phyloP scores from a whole-genome alignment of 1,140 invertebrate species.

The Nomia melanderi region DNA sequence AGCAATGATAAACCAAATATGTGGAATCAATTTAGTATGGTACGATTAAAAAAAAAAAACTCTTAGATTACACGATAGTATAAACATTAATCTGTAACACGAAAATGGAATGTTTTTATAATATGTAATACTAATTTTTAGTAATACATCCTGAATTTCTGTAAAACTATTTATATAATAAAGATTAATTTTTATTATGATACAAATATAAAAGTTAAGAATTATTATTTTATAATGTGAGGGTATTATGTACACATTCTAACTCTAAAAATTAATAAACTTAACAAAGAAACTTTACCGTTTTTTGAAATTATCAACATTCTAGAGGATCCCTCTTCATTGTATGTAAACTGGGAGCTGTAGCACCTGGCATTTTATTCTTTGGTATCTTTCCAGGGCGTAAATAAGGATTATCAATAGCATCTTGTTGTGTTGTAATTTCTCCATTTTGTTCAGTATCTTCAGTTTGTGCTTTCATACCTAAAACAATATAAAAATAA shows the following conservation, averaged over 20 bases:
- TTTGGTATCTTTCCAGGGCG: conserved; percentile 89
- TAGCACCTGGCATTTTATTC: conserved; percentile 68
- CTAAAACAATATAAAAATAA: conserved; percentile 43
- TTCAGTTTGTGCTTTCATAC: conserved; percentile 60
- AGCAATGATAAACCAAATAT: conserved; percentile 46
- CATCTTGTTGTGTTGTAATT: conserved; percentile 80
- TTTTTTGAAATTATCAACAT: not conserved
- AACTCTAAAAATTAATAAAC: conserved; percentile 34
- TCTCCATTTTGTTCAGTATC: conserved; percentile 80
- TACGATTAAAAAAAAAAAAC: conserved; percentile 4
- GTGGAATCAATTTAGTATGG: conserved; percentile 33
- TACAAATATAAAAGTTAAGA: conserved; percentile 37
- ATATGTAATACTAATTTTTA: conserved; percentile 38
- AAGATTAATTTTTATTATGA: conserved; percentile 52
- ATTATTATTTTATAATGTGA: conserved; percentile 24
- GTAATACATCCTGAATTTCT: conserved; percentile 34
- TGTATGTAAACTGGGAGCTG: conserved; percentile 24
- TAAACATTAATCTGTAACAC: conserved; percentile 15
- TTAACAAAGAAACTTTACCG: conserved; percentile 6
- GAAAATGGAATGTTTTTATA: conserved; percentile 39
- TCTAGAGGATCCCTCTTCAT: conserved; percentile 51
- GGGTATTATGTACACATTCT: conserved; percentile 26
- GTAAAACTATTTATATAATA: conserved; percentile 53
- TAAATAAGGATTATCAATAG: conserved; percentile 94
- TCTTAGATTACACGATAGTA: conserved; percentile 23